These are phyloP conservation scores for Lates japonicus DNA, from an alignment of 2,797 vertebrate genomes.

Conservation along the genomic window DNA sequence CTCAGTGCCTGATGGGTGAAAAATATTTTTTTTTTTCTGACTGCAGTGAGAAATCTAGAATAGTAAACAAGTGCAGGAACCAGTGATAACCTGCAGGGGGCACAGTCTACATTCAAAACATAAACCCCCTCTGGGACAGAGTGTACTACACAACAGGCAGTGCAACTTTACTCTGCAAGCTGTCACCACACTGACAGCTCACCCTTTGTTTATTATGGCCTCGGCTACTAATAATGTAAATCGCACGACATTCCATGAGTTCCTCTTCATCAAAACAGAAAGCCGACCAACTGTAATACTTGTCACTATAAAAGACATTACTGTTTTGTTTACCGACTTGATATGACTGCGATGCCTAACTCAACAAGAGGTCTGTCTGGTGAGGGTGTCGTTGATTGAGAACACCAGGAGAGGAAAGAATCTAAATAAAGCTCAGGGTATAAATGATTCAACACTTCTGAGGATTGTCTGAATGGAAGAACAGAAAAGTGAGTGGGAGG, in stretches of 20 bases:
- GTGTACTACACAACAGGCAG: conserved; percentile 38
- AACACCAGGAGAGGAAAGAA: conserved; percentile 39
- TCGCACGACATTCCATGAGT: conserved; percentile 20
- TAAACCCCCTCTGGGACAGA: conserved; percentile 30
- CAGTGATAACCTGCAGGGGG: conserved; percentile 70
- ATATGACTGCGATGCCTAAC: conserved; percentile 1
- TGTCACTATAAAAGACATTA: neutral
- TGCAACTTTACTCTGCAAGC: conserved; percentile 33
- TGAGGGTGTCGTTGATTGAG: conserved; percentile 33
- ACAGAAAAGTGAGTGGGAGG: conserved; percentile 26
- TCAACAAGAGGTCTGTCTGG: neutral
- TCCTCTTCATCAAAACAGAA: conserved; percentile 8
- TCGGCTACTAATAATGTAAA: conserved; percentile 34
- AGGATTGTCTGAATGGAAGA: conserved; percentile 54
- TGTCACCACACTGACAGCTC: conserved; percentile 42
- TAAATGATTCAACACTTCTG: conserved; percentile 73
- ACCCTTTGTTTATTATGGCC: conserved; percentile 23
- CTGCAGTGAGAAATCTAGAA: conserved; percentile 51
- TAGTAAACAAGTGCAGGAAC: conserved; percentile 71
- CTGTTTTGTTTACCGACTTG: conserved; percentile 5
- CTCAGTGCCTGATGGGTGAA: conserved; percentile 2
- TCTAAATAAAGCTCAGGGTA: conserved; percentile 68
- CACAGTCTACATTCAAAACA: conserved; percentile 61
- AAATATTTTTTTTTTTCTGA: conserved; percentile 12
- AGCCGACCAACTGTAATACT: neutral